Evolutionary conservation across 2,888 invertebrate genomes (phyloP), one percentile per base, ranked within the genome.

Genomic region (Phanerotoma sp.): DNA sequence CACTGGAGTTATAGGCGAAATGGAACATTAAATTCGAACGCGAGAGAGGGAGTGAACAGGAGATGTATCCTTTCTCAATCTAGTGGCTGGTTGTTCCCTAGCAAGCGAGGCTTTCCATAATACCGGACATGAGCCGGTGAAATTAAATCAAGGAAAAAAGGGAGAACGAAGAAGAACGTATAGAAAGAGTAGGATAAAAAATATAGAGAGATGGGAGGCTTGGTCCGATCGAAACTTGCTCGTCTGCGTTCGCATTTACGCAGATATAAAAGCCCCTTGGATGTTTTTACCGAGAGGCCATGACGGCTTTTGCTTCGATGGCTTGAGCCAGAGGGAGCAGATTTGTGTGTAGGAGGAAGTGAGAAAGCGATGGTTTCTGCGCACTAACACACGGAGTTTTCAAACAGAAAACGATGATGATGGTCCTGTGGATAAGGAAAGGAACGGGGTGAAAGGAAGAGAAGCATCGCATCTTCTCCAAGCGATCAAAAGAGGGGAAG

Each of bases 181-280:
- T 38, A 49, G 51, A 56, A 52, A 40, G 28, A 50, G 32, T 22
- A 35, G 13, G 20, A 46, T 20, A 47, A 48, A 46, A 55, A 42
- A 20, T 41, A 30, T 50, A 20, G 5, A 51, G 48, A 38, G 50
- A 32, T 28, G 32, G 20, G 42, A 22, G 42, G 22, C 25, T 33
- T 38, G 54, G 67, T 70, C 70, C 74, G 73, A 75, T 77, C 61
- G 65, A 68, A 65, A 61, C 63, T 64, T 58, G 58, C 63, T 62
- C 58, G 60, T 60, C 66, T 62, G 62, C 62, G 62, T 65, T 66
- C 65, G 62, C 66, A 70, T 73, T 59, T 57, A 67, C 62, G 62
- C 62, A 64, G 62, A 67, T 68, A 69, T 70, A 71, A 71, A 72
- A 70, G 66, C 66, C 38, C 52, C 33, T 32, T 33, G 44, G 25